Evolutionary conservation across 2,797 vertebrate genomes (phyloP).

Genomic region (Danio kyathit): DNA sequence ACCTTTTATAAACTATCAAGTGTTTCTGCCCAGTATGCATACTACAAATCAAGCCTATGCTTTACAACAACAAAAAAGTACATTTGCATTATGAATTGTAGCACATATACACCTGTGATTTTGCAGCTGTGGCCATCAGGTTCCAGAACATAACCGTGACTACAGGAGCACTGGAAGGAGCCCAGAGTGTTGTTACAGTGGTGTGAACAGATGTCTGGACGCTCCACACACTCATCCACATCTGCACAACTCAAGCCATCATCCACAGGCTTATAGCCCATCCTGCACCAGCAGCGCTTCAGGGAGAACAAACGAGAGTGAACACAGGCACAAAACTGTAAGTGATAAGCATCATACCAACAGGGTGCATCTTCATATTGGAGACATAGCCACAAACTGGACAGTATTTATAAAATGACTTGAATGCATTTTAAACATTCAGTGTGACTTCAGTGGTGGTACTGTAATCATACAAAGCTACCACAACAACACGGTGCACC

Average conservation of each 20-base stretch:
- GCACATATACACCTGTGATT: conserved; percentile 77
- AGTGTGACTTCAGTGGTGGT: too few species aligned
- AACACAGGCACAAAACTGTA: neutral
- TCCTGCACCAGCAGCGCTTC: conserved; percentile 81
- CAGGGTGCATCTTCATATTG: neutral
- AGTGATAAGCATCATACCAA: neutral
- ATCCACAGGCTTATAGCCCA: conserved; percentile 75
- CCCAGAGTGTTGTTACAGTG: conserved; percentile 82
- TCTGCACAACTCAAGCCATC: conserved; percentile 73
- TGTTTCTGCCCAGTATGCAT: neutral
- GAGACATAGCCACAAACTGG: too few species aligned
- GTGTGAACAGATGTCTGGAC: conserved; percentile 75
- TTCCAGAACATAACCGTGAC: conserved; percentile 81
- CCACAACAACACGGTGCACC: too few species aligned
- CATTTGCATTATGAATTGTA: neutral
- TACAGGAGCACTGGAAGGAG: conserved; percentile 83
- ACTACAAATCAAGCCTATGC: neutral
- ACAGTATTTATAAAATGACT: neutral
- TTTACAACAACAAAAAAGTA: neutral
- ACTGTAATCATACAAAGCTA: too few species aligned
- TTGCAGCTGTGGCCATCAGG: conserved; percentile 81
- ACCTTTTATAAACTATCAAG: neutral
- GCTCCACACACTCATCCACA: conserved; percentile 80
- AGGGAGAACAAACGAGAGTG: neutral
- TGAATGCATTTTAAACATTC: too few species aligned